Percentiles rank a stretch among this genome's conserved stretches.
Conservation (phyloP, 2,113 vertebrate species). For the Corythornis cristatus region DNA sequence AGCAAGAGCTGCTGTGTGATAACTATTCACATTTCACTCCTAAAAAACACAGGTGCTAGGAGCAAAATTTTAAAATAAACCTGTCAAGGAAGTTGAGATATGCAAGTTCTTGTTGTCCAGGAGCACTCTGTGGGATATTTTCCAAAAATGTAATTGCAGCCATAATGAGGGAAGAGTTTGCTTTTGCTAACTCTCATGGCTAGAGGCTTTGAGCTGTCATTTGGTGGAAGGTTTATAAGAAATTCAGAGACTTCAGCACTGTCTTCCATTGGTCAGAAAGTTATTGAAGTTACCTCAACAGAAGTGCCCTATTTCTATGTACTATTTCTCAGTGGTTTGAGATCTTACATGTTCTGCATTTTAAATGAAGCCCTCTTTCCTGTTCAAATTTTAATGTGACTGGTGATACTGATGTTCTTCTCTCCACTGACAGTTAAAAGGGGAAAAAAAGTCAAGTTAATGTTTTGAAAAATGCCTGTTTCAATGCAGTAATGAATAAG, state of each 20-base stretch:
- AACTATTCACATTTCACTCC: neutral
- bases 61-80: neutral
- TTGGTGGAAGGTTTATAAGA: neutral
- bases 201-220: neutral
- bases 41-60: neutral
- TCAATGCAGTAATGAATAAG: neutral
- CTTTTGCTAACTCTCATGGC: neutral
- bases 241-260: neutral
- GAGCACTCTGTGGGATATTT: neutral
- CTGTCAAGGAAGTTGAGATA: neutral
- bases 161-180: neutral
- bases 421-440: neutral
- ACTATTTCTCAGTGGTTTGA: neutral
- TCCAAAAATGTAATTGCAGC: neutral
- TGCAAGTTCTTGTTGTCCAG: neutral
- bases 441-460: neutral
- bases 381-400: conserved; percentile 26
- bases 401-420: neutral
- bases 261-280: neutral
- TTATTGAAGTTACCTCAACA: neutral
- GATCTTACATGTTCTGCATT: neutral
- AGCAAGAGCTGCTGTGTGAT: accelerated
- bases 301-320: neutral
- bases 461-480: neutral
- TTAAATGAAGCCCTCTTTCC: neutral